Base-by-base conservation (phyloP, 2,797 vertebrate species). In the Gymnocypris eckloni region DNA sequence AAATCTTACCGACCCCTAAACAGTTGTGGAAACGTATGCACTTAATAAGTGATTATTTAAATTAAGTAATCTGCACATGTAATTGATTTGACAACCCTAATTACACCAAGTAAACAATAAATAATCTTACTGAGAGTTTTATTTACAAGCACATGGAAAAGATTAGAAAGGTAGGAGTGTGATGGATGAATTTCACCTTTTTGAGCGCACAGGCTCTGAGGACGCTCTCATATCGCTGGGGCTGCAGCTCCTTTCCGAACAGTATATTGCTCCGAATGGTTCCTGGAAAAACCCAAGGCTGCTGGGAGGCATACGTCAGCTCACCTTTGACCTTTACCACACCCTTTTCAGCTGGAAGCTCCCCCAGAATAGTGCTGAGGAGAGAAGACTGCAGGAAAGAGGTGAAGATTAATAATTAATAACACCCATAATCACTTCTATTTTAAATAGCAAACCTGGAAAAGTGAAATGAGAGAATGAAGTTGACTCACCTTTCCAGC, bases 281-380 rank as follows among this genome's bases (percentile, higher is more conserved):
- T n/a, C 98, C 98, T 3, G 98, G 95, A 92, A 98, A 97, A 83
- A 99, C 97, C 97, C 98, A 99, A 16, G 98, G 96, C 90, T 98
- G 97, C 94, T 99, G 98, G 52, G 96, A 97, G 25, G 96, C 96
- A 45, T 98, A 99, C 4, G 96, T 97, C 28, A 99, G 92, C 84
- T 93, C 95, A 85, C 98, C 98, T 78, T 92, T 94, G 79, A 97
- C 93, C 0, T 92, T 96, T 86, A 98, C 91, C 45, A 95, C 90
- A 4, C 98, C 98, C 84, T 94, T 95, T 37, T 95, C 92, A 1
- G 93, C 94, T 48, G 95, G 91, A 81, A 99, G 94, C 81, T 99
- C 98, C 56, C 97, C 96, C 16, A 99, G 94, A 67, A 99, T 91
- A 0, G 96, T 95, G 83, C 96, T 97, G 80, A 99, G 93, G 79